Base-by-base conservation (phyloP, 2,797 vertebrate species). In the Phoebastria nigripes region DNA sequence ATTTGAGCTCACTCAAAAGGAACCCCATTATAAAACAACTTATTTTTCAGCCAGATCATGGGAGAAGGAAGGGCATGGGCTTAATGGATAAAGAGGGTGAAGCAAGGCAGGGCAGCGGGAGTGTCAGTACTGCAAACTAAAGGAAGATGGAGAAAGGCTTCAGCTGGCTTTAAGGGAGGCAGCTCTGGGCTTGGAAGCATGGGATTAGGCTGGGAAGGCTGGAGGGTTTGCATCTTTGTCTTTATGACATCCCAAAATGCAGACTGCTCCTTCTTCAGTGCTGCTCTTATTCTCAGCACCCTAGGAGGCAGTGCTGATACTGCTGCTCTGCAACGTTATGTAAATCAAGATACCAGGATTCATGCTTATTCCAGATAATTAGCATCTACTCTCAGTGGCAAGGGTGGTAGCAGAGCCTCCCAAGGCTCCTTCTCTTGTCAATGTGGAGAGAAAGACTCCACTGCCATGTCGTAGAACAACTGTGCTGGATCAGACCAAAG, bases 271-370 rank as follows among this genome's bases (percentile, higher is more conserved):
- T 77, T 33, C 21, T 77, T 61, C 31, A 31, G 14, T n/a, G 47
- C n/a, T 47, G 17, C 12, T 17, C 14, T 35, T 42, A 22, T 28
- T 61, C 47, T 69, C 73, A 62, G n/a, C 33, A 33, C 37, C 26
- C 11, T 31, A 25, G 9, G 12, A 56, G 35, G 29, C 31, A 74
- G 33, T 15, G 31, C 26, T 8, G 22, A 21, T 21, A 29, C 15
- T 0, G 0, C 10, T 70, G 51, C 33, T 58, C 42, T 88, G 56
- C 42, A 33, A 6, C 2, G 13, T 47, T 24, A 6, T 2, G 2
- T 49, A 44, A 39, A 83, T 31, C 35, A 18, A 42, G 31, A 69
- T 2, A 15, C 17, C 4, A 2, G 39, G n/a, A n/a, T 79, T 80
- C 16, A 22, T 1, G 1, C 16, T 87, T 58, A 47, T 69, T 52